phyloP scores from a whole-genome alignment of 2,888 invertebrate species.

The Danaus chrysippus region DNA sequence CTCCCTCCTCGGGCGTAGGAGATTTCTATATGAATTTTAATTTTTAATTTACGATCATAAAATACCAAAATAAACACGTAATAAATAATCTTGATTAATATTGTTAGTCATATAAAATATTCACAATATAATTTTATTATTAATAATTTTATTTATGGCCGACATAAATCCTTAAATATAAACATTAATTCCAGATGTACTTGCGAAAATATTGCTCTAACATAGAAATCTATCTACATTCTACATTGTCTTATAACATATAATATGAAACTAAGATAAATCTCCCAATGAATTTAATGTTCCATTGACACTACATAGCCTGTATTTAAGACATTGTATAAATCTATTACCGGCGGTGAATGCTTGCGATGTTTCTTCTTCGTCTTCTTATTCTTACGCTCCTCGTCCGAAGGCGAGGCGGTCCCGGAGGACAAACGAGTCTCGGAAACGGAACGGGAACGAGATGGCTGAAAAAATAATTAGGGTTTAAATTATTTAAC shows the following conservation, averaged over 20 bases:
- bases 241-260: too few relatives aligned
- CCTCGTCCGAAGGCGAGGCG: constrained; percentile 58
- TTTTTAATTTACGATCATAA: too few relatives aligned
- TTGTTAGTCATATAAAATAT: not conserved
- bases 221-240: too few relatives aligned
- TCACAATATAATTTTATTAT: not conserved
- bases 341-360: constrained; percentile 63
- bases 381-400: constrained; percentile 70
- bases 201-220: too few relatives aligned
- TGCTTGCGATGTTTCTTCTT: constrained; percentile 81
- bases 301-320: not conserved
- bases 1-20: constrained; percentile 67
- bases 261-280: not conserved
- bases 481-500: constrained; percentile 2
- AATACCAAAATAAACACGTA: too few relatives aligned
- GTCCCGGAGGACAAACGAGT: constrained; percentile 52
- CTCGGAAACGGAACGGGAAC: constrained; percentile 23
- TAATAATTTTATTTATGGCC: too few relatives aligned
- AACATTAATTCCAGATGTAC: too few relatives aligned
- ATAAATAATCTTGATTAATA: not conserved
- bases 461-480: constrained; percentile 39
- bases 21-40: constrained; percentile 48
- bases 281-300: not conserved
- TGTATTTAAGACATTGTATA: not conserved
- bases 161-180: too few relatives aligned